phyloP scores from a whole-genome alignment of 2,888 invertebrate species.

The Drosophila mimetica region DNA sequence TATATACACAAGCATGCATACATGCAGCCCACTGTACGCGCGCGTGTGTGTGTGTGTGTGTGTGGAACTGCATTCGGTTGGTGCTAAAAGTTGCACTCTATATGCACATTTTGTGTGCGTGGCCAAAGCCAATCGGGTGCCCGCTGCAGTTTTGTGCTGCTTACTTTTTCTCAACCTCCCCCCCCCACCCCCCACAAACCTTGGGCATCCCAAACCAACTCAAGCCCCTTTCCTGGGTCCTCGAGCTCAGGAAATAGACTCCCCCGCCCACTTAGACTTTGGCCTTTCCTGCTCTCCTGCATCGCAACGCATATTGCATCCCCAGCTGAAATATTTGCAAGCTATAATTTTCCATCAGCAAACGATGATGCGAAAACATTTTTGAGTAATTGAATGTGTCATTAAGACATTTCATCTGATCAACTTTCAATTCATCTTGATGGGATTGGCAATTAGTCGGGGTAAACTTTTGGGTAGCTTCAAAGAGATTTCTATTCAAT shows the following conservation, averaged over 20 bases:
- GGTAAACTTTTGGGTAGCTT: not conserved
- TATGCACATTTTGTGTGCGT: conserved; percentile 81
- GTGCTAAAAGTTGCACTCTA: conserved; percentile 82
- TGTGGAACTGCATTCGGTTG: conserved; percentile 80
- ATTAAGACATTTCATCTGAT: conserved; percentile 21
- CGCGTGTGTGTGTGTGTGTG: conserved; percentile 8
- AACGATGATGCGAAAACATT: conserved; percentile 35
- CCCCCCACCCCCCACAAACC: not conserved
- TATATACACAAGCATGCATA: conserved; percentile 31
- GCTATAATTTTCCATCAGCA: conserved; percentile 16
- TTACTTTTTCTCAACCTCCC: conserved; percentile 54
- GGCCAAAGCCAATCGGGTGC: conserved; percentile 78
- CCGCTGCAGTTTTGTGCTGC: conserved; percentile 63
- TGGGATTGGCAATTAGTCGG: not conserved
- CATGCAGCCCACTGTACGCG: conserved; percentile 11
- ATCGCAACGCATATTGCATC: too few relatives aligned
- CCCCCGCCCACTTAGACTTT: conserved; percentile 18
- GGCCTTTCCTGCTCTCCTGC: not conserved
- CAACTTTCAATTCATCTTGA: not conserved
- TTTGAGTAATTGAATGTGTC: conserved; percentile 33
- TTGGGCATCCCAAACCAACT: conserved; percentile 1
- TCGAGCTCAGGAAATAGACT: conserved; percentile 15
- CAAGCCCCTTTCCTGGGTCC: conserved; percentile 15
- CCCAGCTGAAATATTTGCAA: conserved; percentile 23
- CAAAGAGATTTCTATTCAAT: not conserved